Conservation (phyloP, 2,113 vertebrate species). For the Actenoides lindsayi region DNA sequence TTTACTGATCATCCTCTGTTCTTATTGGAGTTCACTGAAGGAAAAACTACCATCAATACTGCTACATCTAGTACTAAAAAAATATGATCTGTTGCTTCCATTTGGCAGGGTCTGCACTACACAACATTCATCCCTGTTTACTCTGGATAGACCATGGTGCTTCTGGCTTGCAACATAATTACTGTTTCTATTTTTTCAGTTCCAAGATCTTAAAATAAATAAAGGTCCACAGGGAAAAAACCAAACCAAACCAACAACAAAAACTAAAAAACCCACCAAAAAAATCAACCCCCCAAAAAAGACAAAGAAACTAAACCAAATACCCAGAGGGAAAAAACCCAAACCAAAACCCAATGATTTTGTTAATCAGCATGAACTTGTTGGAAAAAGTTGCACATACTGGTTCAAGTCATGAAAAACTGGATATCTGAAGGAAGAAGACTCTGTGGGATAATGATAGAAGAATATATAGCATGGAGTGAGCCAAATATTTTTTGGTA, state of each 20-base stretch:
- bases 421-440: neutral
- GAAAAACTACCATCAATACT: neutral
- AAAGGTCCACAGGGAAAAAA: fast-evolving
- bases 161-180: neutral
- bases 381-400: neutral
- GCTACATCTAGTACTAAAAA: neutral
- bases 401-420: neutral
- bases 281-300: neutral
- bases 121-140: neutral
- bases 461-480: neutral
- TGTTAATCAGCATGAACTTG: neutral
- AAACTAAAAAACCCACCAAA: too few relatives aligned
- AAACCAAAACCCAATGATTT: neutral
- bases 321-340: neutral
- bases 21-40: neutral
- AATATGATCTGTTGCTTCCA: neutral
- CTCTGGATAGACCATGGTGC: neutral
- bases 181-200: neutral
- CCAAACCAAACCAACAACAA: neutral
- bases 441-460: neutral
- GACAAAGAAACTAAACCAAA: neutral
- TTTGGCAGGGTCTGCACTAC: neutral
- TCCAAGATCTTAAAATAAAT: neutral
- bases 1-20: neutral
- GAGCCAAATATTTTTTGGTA: neutral